Evolutionary conservation across 2,113 vertebrate species (phyloP).

Genomic region (Solea senegalensis): DNA sequence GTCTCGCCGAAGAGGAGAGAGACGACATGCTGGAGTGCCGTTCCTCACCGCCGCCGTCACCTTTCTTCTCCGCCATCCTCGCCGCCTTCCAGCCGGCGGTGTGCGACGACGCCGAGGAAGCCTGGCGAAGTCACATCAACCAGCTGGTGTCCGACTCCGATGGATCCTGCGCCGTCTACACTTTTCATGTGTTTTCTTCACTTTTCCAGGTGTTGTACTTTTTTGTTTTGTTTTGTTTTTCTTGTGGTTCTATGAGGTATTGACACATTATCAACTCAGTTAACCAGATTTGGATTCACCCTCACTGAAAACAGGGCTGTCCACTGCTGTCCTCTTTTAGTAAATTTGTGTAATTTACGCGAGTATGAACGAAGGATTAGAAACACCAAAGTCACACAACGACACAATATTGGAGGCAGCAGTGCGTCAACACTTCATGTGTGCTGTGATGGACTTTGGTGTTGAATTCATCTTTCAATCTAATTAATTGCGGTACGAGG

Average conservation of each 20-base stretch:
- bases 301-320: too few species aligned
- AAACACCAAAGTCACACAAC: too few species aligned
- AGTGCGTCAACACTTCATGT: too few species aligned
- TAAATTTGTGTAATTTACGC: too few species aligned
- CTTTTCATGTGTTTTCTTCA: constrained; percentile 96
- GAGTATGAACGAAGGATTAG: too few species aligned
- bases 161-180: constrained; percentile 96
- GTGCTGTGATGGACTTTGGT: not conserved
- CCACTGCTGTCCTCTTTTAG: too few species aligned
- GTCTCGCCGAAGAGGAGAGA: constrained; percentile 86
- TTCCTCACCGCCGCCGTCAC: constrained; percentile 89
- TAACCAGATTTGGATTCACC: too few species aligned
- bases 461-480: too few species aligned
- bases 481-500: constrained; percentile 18
- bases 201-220: constrained; percentile 89
- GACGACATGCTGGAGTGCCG: constrained; percentile 73
- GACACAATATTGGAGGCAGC: too few species aligned
- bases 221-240: too few species aligned
- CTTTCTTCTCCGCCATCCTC: constrained; percentile 96
- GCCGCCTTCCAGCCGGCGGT: constrained; percentile 92
- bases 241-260: too few species aligned
- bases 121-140: constrained; percentile 94
- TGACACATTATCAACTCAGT: too few species aligned
- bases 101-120: constrained; percentile 87
- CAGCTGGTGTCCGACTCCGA: constrained; percentile 94